phyloP scores from a whole-genome alignment of 2,888 invertebrate species.

The Cheilosia variabilis region DNA sequence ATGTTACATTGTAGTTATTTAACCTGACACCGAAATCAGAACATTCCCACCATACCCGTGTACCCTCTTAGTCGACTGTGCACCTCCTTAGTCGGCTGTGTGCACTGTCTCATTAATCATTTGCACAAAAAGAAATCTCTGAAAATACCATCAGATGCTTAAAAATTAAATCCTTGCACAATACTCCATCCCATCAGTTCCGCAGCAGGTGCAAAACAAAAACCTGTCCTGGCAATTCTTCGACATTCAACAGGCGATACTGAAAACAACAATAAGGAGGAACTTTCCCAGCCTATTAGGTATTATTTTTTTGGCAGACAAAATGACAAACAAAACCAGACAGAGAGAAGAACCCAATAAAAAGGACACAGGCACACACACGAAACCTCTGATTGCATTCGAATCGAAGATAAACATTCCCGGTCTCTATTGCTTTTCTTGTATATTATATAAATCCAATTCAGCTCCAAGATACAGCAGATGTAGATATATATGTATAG shows the following conservation, averaged over 20 bases:
- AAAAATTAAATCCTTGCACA: constrained; percentile 55
- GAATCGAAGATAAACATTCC: constrained; percentile 73
- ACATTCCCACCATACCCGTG: constrained; percentile 35
- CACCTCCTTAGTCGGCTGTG: too few species aligned
- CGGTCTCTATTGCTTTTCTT: constrained; percentile 6
- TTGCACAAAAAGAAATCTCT: constrained; percentile 25
- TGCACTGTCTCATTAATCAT: constrained; percentile 46
- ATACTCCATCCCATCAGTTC: constrained; percentile 56
- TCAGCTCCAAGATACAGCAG: constrained; percentile 25
- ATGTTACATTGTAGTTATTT: too few species aligned
- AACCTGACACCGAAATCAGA: too few species aligned
- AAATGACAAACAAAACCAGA: constrained; percentile 52
- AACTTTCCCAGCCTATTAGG: constrained; percentile 49
- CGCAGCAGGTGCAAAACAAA: constrained; percentile 64
- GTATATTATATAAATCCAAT: constrained; percentile 8
- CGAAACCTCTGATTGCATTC: constrained; percentile 67
- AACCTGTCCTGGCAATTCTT: constrained; percentile 61
- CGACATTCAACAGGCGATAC: constrained; percentile 44
- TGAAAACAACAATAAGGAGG: not conserved
- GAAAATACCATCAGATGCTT: constrained; percentile 22
- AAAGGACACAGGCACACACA: constrained; percentile 45
- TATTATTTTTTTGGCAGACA: constrained; percentile 53
- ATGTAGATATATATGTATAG: not conserved
- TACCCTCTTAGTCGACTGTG: not conserved
- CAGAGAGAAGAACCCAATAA: not conserved